These are phyloP conservation scores for Laothoe populi DNA, from an alignment of 2,888 invertebrate genomes.

Conservation along the genomic window DNA sequence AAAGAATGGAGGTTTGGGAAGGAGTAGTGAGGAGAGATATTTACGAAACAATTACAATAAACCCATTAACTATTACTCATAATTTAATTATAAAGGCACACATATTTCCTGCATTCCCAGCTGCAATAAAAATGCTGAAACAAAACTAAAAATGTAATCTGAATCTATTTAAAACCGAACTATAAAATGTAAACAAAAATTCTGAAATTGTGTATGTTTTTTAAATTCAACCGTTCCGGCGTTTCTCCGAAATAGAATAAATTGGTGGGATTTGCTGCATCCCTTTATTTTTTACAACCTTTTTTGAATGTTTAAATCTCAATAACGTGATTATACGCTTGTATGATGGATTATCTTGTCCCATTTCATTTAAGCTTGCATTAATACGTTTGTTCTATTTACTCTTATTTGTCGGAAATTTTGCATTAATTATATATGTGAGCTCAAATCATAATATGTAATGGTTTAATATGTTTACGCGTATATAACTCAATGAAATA, in stretches of 20 bases:
- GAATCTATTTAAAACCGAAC: background rate
- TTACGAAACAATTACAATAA: background rate
- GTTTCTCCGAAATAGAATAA: background rate
- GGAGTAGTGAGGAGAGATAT: background rate
- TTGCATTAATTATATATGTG: constrained; percentile 5
- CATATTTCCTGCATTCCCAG: background rate
- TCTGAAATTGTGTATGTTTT: constrained; percentile 13
- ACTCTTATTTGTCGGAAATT: background rate
- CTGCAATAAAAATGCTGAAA: background rate
- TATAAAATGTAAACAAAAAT: background rate
- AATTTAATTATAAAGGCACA: background rate
- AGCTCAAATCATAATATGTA: too few species aligned
- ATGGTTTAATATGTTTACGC: too few species aligned
- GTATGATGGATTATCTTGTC: constrained; percentile 1
- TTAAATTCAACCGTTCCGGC: background rate
- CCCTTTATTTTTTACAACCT: background rate
- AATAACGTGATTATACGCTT: background rate
- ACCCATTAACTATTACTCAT: background rate
- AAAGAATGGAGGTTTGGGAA: too few species aligned
- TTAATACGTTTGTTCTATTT: background rate
- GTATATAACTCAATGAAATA: too few species aligned
- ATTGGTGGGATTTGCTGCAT: background rate
- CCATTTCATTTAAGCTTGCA: background rate
- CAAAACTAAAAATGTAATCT: background rate
- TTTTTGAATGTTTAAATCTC: constrained; percentile 1